Evolutionary conservation across 2,113 vertebrate species (phyloP), one percentile per base, ranked within the genome.

Genomic region (Phrynocephalus versicolor): DNA sequence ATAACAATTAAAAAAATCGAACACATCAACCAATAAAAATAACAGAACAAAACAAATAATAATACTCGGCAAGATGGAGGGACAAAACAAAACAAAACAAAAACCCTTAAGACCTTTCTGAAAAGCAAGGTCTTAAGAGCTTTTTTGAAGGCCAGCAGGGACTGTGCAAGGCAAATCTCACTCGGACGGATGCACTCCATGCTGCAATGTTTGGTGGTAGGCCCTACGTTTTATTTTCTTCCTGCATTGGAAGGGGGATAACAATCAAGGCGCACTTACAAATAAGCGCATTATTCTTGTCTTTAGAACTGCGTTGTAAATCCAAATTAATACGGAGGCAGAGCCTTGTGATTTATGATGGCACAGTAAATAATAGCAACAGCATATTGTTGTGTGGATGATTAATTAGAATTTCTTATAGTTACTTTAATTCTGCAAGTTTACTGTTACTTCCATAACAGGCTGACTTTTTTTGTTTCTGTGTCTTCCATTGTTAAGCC

Each of bases 401-500:
- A 94, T 92, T 95, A 81, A 93, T 92, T 92, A 80, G 64, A 64
- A 88, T 91, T 92, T 89, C 91, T 92, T 93, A 84, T 86, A 86
- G 37, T 1, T 30, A 80, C 87, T 90, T 91, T 79, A 57, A 77
- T 78, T 88, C 92, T 93, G 84, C 70, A 88, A 82, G 87, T 92
- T 82, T 89, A 87, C 81, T 81, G 65, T 91, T 94, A 89, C 89
- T 91, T 89, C 64, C 79, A 77, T 85, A 83, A 78, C 87, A 67
- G 83, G 89, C 87, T 90, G 84, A 85, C 64, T 75, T 81, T 92
- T 88, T 86, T 92, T 87, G 79, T 58, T 79, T 81, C 8, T 79
- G 60, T 62, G 67, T 37, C 21, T 83, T 72, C 23, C 6, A 21
- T 85, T 90, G 91, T 90, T 79, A 87, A 82, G 86, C 62, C 65